phyloP scores from a whole-genome alignment of 2,797 vertebrate species.

The Orestias chungarensis region DNA sequence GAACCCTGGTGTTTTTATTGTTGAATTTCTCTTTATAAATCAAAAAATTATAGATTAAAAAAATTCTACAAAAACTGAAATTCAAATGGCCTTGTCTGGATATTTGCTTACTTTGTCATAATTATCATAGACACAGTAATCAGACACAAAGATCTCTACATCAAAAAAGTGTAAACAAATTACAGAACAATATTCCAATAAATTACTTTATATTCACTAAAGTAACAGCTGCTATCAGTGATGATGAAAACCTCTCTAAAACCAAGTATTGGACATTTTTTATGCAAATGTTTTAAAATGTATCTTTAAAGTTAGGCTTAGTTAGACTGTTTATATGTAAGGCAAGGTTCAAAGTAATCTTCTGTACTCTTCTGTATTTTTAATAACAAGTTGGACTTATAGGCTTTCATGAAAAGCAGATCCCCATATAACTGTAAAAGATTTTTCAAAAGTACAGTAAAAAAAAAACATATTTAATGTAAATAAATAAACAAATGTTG shows the following conservation, averaged over 20 bases:
- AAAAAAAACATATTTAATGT: neutral
- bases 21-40: neutral
- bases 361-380: no score
- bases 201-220: neutral
- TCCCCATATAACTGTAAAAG: neutral
- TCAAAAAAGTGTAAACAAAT: no score
- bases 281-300: neutral
- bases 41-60: neutral
- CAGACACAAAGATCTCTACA: no score
- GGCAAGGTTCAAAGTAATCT: no score
- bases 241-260: no score
- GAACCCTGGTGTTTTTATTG: neutral
- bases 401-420: neutral
- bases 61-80: neutral
- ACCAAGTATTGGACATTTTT: neutral
- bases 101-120: no score
- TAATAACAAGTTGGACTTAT: neutral
- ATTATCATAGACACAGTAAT: no score
- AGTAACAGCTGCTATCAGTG: no score
- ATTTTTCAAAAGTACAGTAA: neutral
- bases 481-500: no score
- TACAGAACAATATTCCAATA: no score
- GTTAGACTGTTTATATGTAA: no score
- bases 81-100: no score
- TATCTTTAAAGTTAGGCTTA: neutral